Base-by-base conservation (phyloP, 2,888 invertebrate genomes). In the Timema podura region DNA sequence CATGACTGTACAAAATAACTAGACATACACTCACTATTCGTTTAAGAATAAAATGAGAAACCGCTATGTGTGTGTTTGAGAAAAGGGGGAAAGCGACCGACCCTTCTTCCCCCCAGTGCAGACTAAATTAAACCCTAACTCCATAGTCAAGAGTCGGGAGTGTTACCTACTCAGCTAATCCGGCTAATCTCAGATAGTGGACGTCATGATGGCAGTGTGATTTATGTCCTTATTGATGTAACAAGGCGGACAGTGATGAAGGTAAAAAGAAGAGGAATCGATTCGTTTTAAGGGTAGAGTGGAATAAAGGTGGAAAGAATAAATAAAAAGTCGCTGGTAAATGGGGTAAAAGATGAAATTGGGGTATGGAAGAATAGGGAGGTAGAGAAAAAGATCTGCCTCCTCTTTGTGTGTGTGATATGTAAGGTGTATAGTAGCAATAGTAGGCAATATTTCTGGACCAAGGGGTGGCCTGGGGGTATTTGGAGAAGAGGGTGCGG, bases 271-370 rank as follows among this genome's bases (percentile, higher is more conserved):
- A 61, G 45, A 54, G 48, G 59, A 69, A 73, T 73, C 72, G 72
- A 73, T 73, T 73, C 72, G 64, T 68, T 71, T 73, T 71, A 71
- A 64, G 72, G 72, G 71, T 73, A 73, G 71, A 73, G 72, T 73
- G 69, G 71, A 71, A 71, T 69, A 71, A 70, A 73, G 72, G 72
- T 72, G 70, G 67, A 70, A 64, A 68, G 67, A 67, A 68, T 57
- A 64, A n/a, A n/a, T 67, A 70, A 70, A 70, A 57, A 65, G 16
- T 10, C 30, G 10, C 30, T 44, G 48, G 15, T 45, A 48, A 48
- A 64, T 57, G 45, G 66, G 46, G 64, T 61, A 51, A 48, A 47
- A 49, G 67, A 15, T 48, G 57, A 49, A 15, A 57, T 13, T n/a
- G 48, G 68, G 65, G 48, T 30, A 10, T 16, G 44, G 30, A 51